Evolutionary conservation across 2,888 invertebrate genomes (phyloP).

Genomic region (Actias luna): DNA sequence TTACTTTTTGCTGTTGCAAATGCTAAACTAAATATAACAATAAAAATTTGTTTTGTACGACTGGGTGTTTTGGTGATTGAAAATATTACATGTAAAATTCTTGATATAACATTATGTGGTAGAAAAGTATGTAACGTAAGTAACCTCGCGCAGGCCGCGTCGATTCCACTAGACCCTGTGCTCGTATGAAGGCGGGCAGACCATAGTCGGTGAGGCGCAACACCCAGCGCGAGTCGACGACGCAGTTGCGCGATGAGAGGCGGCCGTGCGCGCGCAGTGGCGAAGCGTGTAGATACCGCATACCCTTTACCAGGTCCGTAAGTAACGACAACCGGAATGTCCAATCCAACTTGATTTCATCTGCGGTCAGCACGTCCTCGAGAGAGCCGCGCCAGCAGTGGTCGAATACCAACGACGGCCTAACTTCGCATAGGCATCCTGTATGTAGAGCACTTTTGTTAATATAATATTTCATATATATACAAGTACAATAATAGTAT

Average conservation of each 20-base stretch:
- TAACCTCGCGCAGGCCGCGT: constrained; percentile 86
- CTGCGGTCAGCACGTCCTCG: constrained; percentile 93
- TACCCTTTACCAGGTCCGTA: constrained; percentile 95
- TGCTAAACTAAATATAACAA: not conserved
- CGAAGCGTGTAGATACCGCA: constrained; percentile 94
- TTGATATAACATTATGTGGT: not conserved
- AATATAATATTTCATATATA: not conserved
- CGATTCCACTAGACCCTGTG: constrained; percentile 84
- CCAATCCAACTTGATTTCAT: constrained; percentile 97
- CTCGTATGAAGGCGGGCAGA: constrained; percentile 87
- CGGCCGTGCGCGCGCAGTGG: constrained; percentile 92
- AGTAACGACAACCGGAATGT: constrained; percentile 95
- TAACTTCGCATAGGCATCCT: constrained; percentile 90
- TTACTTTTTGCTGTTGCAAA: not conserved
- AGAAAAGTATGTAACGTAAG: not conserved
- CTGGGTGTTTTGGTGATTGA: not conserved
- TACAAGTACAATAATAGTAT: not conserved
- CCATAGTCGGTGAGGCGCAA: constrained; percentile 97
- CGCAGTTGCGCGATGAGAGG: constrained; percentile 94
- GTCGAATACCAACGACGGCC: constrained; percentile 92
- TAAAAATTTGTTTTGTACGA: not conserved
- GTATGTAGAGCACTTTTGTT: constrained; percentile 14
- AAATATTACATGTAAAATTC: not conserved
- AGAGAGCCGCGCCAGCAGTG: constrained; percentile 94
- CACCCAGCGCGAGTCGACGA: constrained; percentile 97